These are phyloP conservation scores for Drosophila nigritarsus DNA, from an alignment of 2,888 invertebrate genomes.

Conservation along the genomic window DNA sequence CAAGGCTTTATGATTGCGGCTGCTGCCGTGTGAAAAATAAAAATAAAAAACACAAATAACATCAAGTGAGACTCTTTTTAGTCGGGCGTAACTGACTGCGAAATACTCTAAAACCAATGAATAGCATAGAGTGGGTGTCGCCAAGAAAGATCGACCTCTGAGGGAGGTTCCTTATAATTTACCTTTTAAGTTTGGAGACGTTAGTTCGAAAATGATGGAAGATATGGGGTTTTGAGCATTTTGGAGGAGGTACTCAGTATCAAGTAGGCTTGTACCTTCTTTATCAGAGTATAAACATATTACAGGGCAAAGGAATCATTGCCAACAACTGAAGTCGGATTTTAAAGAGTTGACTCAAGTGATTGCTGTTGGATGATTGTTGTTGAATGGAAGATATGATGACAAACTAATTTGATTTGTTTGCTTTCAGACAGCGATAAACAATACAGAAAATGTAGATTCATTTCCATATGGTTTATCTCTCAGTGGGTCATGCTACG, in stretches of 20 bases:
- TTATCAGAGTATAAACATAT: neutral
- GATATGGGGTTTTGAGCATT: neutral
- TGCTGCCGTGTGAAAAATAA: slow-evolving; percentile 48
- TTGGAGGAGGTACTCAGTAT: rapidly evolving
- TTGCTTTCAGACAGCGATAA: neutral
- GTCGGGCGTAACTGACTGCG: neutral
- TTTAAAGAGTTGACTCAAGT: slow-evolving; percentile 12
- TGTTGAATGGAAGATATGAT: slow-evolving; percentile 14
- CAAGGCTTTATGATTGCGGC: slow-evolving; percentile 35
- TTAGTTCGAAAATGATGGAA: neutral
- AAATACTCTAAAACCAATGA: neutral
- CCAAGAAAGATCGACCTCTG: neutral
- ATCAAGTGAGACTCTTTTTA: neutral
- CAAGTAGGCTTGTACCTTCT: neutral
- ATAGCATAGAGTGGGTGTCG: neutral
- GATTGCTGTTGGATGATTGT: slow-evolving; percentile 42
- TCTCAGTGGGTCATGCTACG: slow-evolving; percentile 10
- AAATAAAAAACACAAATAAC: slow-evolving; percentile 36
- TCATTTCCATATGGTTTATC: slow-evolving; percentile 20
- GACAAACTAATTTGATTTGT: slow-evolving; percentile 46
- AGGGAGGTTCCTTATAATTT: neutral
- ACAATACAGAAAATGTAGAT: neutral
- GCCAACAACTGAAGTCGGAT: slow-evolving; percentile 2
- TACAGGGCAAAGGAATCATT: slow-evolving; percentile 39
- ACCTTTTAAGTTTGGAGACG: neutral